Percentiles rank a stretch among this genome's conserved stretches.
These are phyloP conservation scores for Trichomalopsis sarcophagae DNA, from an alignment of 1,140 invertebrate genomes.

Conservation along the genomic window DNA sequence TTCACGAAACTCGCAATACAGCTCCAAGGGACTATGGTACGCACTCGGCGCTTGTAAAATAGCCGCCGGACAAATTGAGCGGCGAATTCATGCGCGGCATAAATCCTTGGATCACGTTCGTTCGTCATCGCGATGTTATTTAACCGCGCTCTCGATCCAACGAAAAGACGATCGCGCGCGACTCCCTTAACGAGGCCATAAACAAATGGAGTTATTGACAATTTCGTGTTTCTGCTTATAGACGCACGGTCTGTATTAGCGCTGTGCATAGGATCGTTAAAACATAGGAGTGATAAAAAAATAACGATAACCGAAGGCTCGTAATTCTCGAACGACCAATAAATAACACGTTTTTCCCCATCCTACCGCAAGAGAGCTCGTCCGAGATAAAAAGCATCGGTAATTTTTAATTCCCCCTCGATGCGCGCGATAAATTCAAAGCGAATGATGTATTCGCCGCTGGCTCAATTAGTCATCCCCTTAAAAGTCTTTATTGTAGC, in stretches of 20 bases:
- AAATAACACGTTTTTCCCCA: conserved; percentile 42
- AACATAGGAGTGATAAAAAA: conserved; percentile 5
- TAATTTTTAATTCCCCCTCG: conserved; percentile 53
- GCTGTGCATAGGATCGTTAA: neutral
- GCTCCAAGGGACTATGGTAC: neutral
- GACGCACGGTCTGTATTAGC: conserved; percentile 11
- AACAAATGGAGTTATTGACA: conserved; percentile 52
- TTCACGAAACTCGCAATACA: conserved; percentile 12
- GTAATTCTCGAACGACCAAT: conserved; percentile 53
- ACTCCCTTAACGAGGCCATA: conserved; percentile 41
- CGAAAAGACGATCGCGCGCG: conserved; percentile 7
- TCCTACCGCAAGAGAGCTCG: neutral
- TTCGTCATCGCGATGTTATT: conserved; percentile 36
- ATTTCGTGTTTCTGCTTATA: conserved; percentile 28
- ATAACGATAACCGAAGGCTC: conserved; percentile 43
- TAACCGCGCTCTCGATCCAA: neutral
- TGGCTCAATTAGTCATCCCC: conserved; percentile 50
- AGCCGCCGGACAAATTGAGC: conserved; percentile 44
- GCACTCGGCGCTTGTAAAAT: conserved; percentile 13
- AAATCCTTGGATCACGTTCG: conserved; percentile 45
- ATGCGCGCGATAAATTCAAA: conserved; percentile 43
- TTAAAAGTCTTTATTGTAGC: conserved; percentile 51
- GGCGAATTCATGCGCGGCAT: conserved; percentile 43
- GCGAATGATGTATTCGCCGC: conserved; percentile 39
- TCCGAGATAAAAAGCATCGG: conserved; percentile 50